phyloP scores from a whole-genome alignment of 2,888 invertebrate species.

The Congeria kusceri region DNA sequence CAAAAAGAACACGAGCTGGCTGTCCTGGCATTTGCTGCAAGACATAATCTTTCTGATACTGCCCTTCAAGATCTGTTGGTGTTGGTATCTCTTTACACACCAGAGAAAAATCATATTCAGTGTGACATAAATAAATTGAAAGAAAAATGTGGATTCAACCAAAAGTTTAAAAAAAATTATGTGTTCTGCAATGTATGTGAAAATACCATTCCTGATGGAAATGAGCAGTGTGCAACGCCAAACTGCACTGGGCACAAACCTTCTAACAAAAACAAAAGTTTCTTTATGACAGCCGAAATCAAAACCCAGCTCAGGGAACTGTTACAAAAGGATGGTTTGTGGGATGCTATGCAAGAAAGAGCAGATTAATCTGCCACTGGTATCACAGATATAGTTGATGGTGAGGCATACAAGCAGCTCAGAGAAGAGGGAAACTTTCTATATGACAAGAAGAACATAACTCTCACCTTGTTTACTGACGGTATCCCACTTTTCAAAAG shows the following conservation, averaged over 20 bases:
- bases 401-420: conserved; percentile 37
- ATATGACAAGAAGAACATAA: conserved; percentile 19
- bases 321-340: neutral
- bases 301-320: neutral
- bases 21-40: too few species aligned
- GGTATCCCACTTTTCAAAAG: conserved; percentile 52
- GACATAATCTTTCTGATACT: too few species aligned
- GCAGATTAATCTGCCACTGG: too few species aligned
- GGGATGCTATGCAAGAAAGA: neutral
- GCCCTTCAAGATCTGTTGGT: too few species aligned
- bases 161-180: neutral
- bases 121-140: neutral
- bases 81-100: too few species aligned
- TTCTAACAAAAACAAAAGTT: neutral
- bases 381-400: conserved; percentile 28
- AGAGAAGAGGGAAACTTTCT: conserved; percentile 38
- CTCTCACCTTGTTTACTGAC: conserved; percentile 45
- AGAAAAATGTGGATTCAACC: too few species aligned
- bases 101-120: neutral
- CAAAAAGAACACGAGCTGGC: too few species aligned
- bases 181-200: conserved; percentile 5
- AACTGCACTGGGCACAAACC: conserved; percentile 4
- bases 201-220: conserved; percentile 7
- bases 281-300: conserved; percentile 8
- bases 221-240: neutral